phyloP scores from a whole-genome alignment of 2,888 invertebrate genomes.

The Minunthozetes semirufus region DNA sequence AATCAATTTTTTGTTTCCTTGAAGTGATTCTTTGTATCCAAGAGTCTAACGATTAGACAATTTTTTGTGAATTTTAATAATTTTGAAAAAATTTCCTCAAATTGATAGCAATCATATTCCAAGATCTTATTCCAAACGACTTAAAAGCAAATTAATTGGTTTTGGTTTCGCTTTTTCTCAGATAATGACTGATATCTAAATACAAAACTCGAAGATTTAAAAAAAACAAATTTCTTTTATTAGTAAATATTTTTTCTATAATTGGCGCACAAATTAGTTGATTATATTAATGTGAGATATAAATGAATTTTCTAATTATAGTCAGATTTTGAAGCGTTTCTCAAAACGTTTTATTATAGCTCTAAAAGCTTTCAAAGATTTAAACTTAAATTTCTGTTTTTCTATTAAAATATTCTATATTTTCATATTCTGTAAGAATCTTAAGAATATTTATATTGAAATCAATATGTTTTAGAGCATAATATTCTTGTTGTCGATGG shows the following conservation, averaged over 20 bases:
- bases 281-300: constrained; percentile 13
- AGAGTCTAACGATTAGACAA: neutral
- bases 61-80: neutral
- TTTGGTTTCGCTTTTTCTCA: neutral
- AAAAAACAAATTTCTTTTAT: constrained; percentile 21
- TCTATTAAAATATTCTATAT: too few species aligned
- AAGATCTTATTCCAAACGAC: neutral
- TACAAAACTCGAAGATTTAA: neutral
- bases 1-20: constrained; percentile 11
- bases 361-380: too few species aligned
- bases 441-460: too few species aligned
- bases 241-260: constrained; percentile 3
- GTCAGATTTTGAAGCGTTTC: neutral
- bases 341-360: neutral
- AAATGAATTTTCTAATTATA: constrained; percentile 17
- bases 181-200: neutral
- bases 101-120: neutral
- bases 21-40: constrained; percentile 6
- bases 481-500: too few species aligned
- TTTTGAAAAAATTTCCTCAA: constrained; percentile 1
- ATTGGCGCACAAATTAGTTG: constrained; percentile 19
- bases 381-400: too few species aligned
- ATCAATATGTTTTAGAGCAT: too few species aligned
- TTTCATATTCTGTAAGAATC: too few species aligned
- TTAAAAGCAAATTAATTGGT: neutral